Evolutionary conservation across 2,797 vertebrate species (phyloP).

Genomic region (Chelon labrosus): DNA sequence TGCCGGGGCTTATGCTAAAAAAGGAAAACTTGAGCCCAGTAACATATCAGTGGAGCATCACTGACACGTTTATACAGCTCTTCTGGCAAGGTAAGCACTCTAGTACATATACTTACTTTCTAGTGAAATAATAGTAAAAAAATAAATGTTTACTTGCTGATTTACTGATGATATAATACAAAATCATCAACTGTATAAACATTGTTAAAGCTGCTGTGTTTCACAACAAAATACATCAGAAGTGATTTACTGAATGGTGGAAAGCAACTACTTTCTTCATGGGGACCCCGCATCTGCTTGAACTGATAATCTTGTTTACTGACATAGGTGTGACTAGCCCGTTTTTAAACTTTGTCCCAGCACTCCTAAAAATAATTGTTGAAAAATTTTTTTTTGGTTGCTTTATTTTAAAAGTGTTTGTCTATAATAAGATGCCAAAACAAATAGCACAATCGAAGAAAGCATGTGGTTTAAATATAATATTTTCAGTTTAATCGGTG

Average conservation of each 20-base stretch:
- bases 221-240: constrained; percentile 7
- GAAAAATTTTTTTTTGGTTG: no score
- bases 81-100: constrained; percentile 29
- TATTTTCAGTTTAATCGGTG: no score
- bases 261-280: constrained; percentile 24
- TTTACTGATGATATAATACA: no score
- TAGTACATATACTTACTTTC: not conserved
- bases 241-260: not conserved
- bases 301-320: constrained; percentile 27
- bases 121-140: not conserved
- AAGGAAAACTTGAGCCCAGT: not conserved
- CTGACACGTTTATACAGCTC: constrained; percentile 9
- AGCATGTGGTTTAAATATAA: no score
- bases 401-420: not conserved
- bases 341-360: not conserved
- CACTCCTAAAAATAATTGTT: no score
- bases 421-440: no score
- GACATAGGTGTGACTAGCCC: constrained; percentile 22
- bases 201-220: constrained; percentile 12
- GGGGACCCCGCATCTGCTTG: constrained; percentile 24
- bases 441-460: no score
- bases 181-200: not conserved
- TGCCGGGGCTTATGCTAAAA: no score
- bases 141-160: no score
- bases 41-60: not conserved